phyloP scores from a whole-genome alignment of 1,140 invertebrate species.

The Pentalonia nigronervosa region DNA sequence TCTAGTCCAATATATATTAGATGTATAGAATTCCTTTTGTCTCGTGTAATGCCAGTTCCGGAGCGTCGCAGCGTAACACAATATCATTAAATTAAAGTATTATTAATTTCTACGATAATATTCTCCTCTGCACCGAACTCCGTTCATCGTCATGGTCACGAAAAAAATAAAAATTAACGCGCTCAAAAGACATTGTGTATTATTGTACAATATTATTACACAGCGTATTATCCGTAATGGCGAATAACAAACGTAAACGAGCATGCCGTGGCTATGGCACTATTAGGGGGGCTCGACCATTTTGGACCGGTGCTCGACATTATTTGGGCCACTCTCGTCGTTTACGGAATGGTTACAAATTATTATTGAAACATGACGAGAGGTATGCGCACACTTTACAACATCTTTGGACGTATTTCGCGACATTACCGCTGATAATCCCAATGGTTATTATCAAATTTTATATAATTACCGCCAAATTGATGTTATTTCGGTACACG shows the following conservation, averaged over 20 bases:
- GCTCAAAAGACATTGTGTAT: not conserved
- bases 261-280: too few relatives aligned
- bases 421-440: not conserved
- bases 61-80: not conserved
- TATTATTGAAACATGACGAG: too few relatives aligned
- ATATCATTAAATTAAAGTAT: not conserved
- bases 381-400: too few relatives aligned
- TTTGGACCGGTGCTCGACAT: too few relatives aligned
- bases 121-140: not conserved
- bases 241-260: not conserved
- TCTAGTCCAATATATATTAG: not conserved
- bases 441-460: not conserved
- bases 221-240: not conserved
- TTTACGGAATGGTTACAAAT: too few relatives aligned
- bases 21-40: not conserved
- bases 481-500: not conserved
- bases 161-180: not conserved
- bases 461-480: not conserved
- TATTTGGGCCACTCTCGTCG: too few relatives aligned
- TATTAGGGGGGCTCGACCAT: too few relatives aligned
- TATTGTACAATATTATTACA: not conserved
- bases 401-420: too few relatives aligned
- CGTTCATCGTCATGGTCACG: not conserved
- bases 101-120: not conserved
- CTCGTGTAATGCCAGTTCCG: not conserved